Evolutionary conservation across 2,888 invertebrate genomes (phyloP).

Genomic region (Prenolepis imparis): DNA sequence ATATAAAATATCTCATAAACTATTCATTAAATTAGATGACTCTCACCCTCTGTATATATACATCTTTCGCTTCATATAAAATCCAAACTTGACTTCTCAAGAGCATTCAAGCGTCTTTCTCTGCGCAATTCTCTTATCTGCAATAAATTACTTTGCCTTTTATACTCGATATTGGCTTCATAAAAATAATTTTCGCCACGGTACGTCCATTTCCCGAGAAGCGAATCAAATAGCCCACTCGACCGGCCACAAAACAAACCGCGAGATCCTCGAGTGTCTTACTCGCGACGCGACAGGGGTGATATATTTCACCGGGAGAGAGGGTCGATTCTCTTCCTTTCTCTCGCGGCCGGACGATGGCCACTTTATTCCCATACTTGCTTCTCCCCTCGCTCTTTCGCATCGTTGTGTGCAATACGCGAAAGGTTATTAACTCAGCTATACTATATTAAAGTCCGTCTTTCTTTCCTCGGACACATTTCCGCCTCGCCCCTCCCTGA

Average conservation of each 20-base stretch:
- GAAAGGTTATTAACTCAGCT: conserved; percentile 53
- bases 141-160: neutral
- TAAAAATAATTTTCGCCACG: conserved; percentile 47
- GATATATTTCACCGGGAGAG: conserved; percentile 39
- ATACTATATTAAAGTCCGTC: conserved; percentile 51
- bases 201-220: conserved; percentile 28
- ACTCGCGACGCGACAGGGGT: conserved; percentile 28
- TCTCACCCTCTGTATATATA: no score
- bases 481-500: conserved; percentile 53
- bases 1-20: no score
- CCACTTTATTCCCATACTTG: conserved; percentile 30
- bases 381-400: conserved; percentile 14
- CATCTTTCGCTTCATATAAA: no score
- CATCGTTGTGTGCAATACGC: conserved; percentile 21
- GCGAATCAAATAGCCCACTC: conserved; percentile 51
- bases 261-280: conserved; percentile 37
- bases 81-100: neutral
- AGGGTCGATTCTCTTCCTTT: neutral
- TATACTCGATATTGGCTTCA: neutral
- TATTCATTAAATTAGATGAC: no score
- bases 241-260: conserved; percentile 44
- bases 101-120: neutral
- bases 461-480: conserved; percentile 50
- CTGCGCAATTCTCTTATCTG: neutral
- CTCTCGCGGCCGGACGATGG: neutral